Base-by-base conservation (phyloP, 2,888 invertebrate species). In the Aspidapion aeneum region DNA sequence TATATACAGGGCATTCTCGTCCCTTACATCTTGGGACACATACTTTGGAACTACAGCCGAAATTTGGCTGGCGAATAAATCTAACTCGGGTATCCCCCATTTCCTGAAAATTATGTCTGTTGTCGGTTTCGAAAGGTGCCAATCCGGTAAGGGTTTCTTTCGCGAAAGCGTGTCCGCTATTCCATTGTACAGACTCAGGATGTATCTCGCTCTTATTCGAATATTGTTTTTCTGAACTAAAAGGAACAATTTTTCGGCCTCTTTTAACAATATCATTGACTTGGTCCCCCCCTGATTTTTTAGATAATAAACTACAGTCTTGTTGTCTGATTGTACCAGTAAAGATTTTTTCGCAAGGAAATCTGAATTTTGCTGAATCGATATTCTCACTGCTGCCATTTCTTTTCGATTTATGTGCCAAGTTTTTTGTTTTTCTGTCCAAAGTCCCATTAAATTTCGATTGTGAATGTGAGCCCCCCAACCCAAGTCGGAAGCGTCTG, bases 161-260 rank as follows among this genome's bases (percentile, higher is more conserved):
- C 63, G 20, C 12, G 65, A 65, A 50, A 67, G 56, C 9, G 61
- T n/a, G 62, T 67, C 65, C 50, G 67, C 65, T 48, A 63, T 22
- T 18, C 51, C 54, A 61, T 67, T 66, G 66, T 62, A 65, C 16
- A 19, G n/a, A n/a, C n/a, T n/a, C n/a, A n/a, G n/a, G n/a, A n/a
- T n/a, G 35, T 7, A 35, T 35, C 12, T 3, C 3, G 35, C 35
- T 35, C 5, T 35, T 35, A 35, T 3, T 35, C 12, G 35, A 35
- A 35, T 35, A 12, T 35, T 35, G 35, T 35, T 3, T 7, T 3
- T 7, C 5, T 35, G 3, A 7, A 35, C 35, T 35, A 35, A 12
- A 35, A 7, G 35, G 12, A 35, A 35, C 35, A 35, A 35, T 35
- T 35, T 3, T 12, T 35, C 35, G 35, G 35, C 12, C 12, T 35